Conservation (phyloP, 2,113 vertebrate genomes). For the Bombycilla garrulus region DNA sequence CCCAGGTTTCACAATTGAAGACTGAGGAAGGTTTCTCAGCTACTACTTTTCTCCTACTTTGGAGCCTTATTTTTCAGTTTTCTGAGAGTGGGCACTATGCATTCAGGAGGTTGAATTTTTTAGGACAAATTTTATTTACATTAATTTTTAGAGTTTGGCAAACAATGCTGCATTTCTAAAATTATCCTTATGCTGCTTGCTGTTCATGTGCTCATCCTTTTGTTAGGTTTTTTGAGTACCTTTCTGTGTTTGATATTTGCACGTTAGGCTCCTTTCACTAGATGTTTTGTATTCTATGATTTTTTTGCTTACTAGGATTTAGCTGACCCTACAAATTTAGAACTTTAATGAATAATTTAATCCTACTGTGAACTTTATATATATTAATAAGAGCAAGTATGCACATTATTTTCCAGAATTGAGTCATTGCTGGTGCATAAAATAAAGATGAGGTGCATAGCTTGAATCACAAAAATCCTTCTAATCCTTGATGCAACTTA, state of each 20-base stretch:
- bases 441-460: neutral
- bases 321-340: neutral
- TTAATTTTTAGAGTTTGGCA: neutral
- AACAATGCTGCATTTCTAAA: neutral
- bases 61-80: neutral
- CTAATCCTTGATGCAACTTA: neutral
- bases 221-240: neutral
- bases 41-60: neutral
- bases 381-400: neutral
- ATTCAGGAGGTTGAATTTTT: neutral
- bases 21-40: neutral
- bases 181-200: neutral
- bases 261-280: neutral
- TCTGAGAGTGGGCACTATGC: neutral
- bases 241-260: neutral
- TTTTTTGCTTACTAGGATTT: neutral
- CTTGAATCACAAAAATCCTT: neutral
- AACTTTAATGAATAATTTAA: constrained; percentile 4
- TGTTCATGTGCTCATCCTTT: neutral
- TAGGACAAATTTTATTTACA: neutral
- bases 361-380: neutral
- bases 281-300: neutral
- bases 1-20: neutral
- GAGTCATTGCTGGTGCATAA: neutral
- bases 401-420: neutral